Base-by-base conservation (phyloP, 2,113 vertebrate genomes). In the Chamaetylas fuelleborni region DNA sequence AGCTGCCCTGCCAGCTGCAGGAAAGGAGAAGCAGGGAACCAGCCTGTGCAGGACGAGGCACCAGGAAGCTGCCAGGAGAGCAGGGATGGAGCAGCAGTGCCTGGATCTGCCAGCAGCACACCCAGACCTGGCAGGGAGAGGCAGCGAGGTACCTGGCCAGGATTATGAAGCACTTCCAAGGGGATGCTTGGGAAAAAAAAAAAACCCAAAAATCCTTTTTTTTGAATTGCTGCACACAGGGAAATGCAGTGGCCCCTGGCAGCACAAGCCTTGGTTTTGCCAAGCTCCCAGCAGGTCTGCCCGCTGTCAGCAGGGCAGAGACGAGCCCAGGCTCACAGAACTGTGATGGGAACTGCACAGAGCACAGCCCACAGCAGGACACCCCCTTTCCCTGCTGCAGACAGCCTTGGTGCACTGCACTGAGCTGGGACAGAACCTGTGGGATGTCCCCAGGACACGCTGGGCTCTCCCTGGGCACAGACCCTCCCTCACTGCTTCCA, bases 351-450 rank as follows among this genome's bases (percentile, higher is more conserved):
- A 51, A 43, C 8, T 1, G 56, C 20, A 20, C 47, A 33, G 74
- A 28, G 45, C 62, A 11, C 71, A 45, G 45, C 57, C 57, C 4
- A 1, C 47, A 26, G 70, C 40, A 8, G 50, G 42, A 40, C 66
- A 34, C 4, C 8, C 73, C 48, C 48, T 61, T 40, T 20, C 31
- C 42, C 34, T 0, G 1, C 85, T 54, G 77, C 54, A 36, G 56
- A 5, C 5, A 1, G 3, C 65, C 36, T 31, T 31, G 28, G 54
- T 25, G 65, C 47, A 5, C 0, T 0, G 47, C 57, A 1, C 83
- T 5, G 48, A 77, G 86, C 58, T 60, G 48, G 58, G 64, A 66
- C 69, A 78, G 58, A 48, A 34, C 2, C 2, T 2, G 31, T 38
- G 33, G 38, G 23, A 17, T 1, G 60, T 66, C 56, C 54, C 42